Evolutionary conservation across 2,113 vertebrate species (phyloP).

Genomic region (Archilochus colubris): DNA sequence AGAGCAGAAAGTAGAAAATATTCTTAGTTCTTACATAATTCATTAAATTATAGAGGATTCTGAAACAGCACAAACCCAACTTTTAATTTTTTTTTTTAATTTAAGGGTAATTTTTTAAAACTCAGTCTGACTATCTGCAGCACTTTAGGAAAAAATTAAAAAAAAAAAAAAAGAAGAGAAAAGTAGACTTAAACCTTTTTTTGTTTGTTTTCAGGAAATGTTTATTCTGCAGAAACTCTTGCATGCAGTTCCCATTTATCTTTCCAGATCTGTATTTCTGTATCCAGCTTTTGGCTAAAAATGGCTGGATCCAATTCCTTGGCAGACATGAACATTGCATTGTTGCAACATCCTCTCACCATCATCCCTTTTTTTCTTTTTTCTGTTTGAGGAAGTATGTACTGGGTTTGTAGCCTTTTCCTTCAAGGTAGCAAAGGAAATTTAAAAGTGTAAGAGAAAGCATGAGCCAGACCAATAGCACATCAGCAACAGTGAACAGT

Average conservation of each 20-base stretch:
- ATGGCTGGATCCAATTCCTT: neutral
- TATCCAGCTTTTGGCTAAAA: constrained; percentile 11
- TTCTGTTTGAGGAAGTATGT: neutral
- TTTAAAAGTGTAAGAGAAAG: neutral
- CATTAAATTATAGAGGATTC: neutral
- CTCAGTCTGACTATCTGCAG: neutral
- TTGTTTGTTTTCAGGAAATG: neutral
- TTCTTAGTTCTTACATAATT: neutral
- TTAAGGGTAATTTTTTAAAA: neutral
- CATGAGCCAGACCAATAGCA: neutral
- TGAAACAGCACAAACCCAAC: neutral
- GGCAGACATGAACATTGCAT: neutral
- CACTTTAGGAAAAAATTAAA: neutral
- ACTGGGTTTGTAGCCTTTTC: neutral
- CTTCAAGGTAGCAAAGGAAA: constrained; percentile 5
- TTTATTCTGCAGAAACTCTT: neutral
- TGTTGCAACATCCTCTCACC: neutral
- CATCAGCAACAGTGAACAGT: neutral
- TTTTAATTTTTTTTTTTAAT: neutral
- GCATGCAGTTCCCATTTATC: neutral
- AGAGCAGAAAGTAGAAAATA: neutral
- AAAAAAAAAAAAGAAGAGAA: neutral
- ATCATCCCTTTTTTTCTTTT: neutral
- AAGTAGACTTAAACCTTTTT: neutral
- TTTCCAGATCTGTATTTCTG: constrained; percentile 1